Evolutionary conservation across 2,888 invertebrate species (phyloP).

Genomic region (Brachylomia viminalis): DNA sequence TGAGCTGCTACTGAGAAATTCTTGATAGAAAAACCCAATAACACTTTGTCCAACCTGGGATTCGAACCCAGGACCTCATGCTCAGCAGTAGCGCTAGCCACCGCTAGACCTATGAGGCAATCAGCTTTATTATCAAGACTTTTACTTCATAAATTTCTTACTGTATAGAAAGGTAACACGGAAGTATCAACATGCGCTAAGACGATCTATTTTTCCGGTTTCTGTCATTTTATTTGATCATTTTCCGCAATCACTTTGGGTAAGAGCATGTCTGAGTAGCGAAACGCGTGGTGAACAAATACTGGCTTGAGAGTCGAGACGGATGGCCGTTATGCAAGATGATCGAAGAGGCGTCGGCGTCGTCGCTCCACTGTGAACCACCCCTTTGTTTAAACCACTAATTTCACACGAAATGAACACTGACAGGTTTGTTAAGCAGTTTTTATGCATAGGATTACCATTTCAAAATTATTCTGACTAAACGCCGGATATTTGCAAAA

Average conservation of each 20-base stretch:
- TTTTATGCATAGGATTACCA: slow-evolving; percentile 5
- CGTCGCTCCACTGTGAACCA: slow-evolving; percentile 10
- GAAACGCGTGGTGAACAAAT: slow-evolving; percentile 78
- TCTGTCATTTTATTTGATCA: slow-evolving; percentile 75
- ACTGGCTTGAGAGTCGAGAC: slow-evolving; percentile 52
- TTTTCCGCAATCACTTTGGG: slow-evolving; percentile 83
- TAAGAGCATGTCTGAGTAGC: slow-evolving; percentile 81
- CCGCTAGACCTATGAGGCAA: too few species aligned
- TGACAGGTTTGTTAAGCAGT: slow-evolving; percentile 32
- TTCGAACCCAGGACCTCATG: too few species aligned
- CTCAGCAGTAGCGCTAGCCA: too few species aligned
- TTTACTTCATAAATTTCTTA: neutral
- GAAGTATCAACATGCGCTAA: slow-evolving; percentile 59
- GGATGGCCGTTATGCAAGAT: slow-evolving; percentile 76
- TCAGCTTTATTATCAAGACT: neutral
- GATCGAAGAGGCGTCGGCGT: slow-evolving; percentile 58
- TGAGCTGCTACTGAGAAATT: too few species aligned
- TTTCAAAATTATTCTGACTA: too few species aligned
- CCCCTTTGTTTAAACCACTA: slow-evolving; percentile 25
- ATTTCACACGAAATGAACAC: slow-evolving; percentile 32
- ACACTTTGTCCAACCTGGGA: too few species aligned
- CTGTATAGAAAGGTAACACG: slow-evolving; percentile 15
- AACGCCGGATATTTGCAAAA: too few species aligned
- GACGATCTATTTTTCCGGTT: slow-evolving; percentile 74
- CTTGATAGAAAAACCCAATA: too few species aligned